Evolutionary conservation across 2,797 vertebrate genomes (phyloP).

Genomic region (Gymnoscopelus microlampas): DNA sequence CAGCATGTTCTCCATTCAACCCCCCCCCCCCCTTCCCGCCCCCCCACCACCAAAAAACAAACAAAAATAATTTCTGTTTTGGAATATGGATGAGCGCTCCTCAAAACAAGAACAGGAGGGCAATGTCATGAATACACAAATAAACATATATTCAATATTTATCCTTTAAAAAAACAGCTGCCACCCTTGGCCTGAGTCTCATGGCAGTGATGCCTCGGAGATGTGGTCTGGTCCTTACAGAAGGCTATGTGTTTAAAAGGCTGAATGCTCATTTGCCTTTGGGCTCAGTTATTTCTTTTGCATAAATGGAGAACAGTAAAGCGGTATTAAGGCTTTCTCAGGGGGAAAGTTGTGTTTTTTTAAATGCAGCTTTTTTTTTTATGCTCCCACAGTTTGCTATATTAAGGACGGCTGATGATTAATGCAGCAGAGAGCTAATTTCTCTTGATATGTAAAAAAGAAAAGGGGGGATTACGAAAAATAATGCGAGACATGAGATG

Average conservation of each 20-base stretch:
- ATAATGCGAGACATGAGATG: conserved; percentile 59
- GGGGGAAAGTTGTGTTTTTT: conserved; percentile 68
- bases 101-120: conserved; percentile 39
- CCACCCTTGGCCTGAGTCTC: conserved; percentile 33
- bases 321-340: conserved; percentile 77
- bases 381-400: conserved; percentile 70
- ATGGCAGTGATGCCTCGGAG: conserved; percentile 61
- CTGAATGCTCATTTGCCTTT: conserved; percentile 81
- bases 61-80: conserved; percentile 27
- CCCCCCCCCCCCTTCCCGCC: not conserved
- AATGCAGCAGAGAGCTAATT: conserved; percentile 73
- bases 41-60: not conserved
- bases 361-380: conserved; percentile 60
- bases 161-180: conserved; percentile 43
- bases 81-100: conserved; percentile 14
- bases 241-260: conserved; percentile 81
- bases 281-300: conserved; percentile 83
- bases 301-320: conserved; percentile 81
- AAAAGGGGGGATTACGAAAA: conserved; percentile 54
- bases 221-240: conserved; percentile 74
- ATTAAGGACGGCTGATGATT: conserved; percentile 71
- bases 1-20: conserved; percentile 15
- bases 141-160: conserved; percentile 62
- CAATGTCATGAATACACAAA: conserved; percentile 57
- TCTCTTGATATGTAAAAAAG: conserved; percentile 72